Evolutionary conservation across 1,140 invertebrate genomes (phyloP), one percentile per base, ranked within the genome.

Genomic region (Dendrolimus kikuchii): DNA sequence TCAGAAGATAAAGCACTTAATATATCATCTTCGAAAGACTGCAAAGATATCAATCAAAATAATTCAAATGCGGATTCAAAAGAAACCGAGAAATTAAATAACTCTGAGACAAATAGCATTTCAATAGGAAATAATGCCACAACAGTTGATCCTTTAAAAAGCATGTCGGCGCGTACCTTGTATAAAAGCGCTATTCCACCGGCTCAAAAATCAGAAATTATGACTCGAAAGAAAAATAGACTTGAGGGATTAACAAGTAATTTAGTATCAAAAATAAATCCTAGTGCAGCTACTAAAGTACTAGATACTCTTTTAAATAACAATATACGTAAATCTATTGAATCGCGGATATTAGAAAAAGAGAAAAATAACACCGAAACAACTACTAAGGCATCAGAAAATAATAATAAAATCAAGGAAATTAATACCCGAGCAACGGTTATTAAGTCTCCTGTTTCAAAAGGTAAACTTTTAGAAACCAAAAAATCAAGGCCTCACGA

Each of bases 221-320:
- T 88, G 78, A 88, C 86, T 5, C 73, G 88, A 23, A 90, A 90
- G 65, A 90, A 90, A 59, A 90, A 89, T 58, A 86, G 89, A 62
- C 71, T 90, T n/a, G 89, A 90, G 74, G 89, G 89, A 42, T 71
- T 90, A 53, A 89, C 88, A 38, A 87, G 87, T 58, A 88, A 88
- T 77, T 68, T 89, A 56, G 86, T 88, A 39, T 88, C 87, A 38
- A 88, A 89, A 81, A 88, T 89, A 56, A 87, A 87, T 77, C 84
- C 83, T 9, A 84, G 81, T 69, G 80, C 84, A 51, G 83, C 86
- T 45, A 87, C 85, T 23, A 88, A 88, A 75, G 82, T 87, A 41
- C 65, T 88, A 55, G 87, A 88, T 62, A 88, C 86, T 8, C 68
- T 88, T 45, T 75, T 88, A 47, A 87, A 87, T 57, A 88, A 86